These are phyloP conservation scores for Diacarnus erythraeanus DNA, from an alignment of 37 sponge, comb jelly and placozoan species.

Conservation along the genomic window DNA sequence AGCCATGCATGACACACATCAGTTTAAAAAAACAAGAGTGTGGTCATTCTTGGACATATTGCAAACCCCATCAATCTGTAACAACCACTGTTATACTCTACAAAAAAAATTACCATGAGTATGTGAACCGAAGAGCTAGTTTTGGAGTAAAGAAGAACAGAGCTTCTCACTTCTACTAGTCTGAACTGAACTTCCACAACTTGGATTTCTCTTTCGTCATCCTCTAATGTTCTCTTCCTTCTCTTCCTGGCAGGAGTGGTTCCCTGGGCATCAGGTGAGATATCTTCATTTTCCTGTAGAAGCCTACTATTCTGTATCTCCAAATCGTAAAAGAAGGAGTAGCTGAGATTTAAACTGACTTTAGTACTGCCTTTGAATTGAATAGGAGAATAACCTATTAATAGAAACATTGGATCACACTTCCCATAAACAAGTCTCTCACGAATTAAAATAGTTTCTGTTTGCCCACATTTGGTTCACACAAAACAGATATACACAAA, in stretches of 20 bases:
- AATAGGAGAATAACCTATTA: conserved; percentile 43
- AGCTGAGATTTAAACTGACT: neutral
- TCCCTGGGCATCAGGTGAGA: neutral
- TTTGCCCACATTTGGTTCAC: no score
- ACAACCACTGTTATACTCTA: no score
- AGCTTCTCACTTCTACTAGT: neutral
- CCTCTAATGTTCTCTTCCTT: conserved; percentile 5
- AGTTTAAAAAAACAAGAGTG: no score
- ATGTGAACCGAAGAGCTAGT: conserved; percentile 33
- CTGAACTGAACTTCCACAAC: conserved; percentile 32
- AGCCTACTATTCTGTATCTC: neutral
- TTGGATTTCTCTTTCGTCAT: conserved; percentile 14
- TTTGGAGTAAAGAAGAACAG: conserved; percentile 40
- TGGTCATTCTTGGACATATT: no score
- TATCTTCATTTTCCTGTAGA: neutral
- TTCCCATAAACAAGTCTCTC: no score
- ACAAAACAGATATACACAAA: no score
- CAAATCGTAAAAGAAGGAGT: conserved; percentile 39
- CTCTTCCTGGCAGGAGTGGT: neutral
- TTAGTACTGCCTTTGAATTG: conserved; percentile 14
- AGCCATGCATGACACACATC: no score
- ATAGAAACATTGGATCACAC: no score
- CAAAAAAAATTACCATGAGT: conserved; percentile 26
- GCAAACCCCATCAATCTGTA: no score
- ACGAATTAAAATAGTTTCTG: no score